Evolutionary conservation across 2,113 vertebrate genomes (phyloP).

Genomic region (Bubo scandiacus): DNA sequence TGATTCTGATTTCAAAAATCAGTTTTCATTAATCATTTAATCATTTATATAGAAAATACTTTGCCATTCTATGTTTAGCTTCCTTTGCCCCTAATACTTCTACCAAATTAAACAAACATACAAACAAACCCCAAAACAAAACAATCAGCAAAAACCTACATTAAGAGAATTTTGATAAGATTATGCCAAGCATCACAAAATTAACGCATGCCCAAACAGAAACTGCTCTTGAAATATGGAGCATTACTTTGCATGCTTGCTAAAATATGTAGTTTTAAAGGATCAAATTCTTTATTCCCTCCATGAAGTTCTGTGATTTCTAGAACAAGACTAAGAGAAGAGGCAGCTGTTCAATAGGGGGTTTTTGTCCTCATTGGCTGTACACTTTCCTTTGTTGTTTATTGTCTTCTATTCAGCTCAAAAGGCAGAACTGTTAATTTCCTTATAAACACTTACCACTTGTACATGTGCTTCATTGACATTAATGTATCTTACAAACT

Average conservation of each 20-base stretch:
- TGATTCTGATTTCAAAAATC: neutral
- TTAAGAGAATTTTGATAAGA: neutral
- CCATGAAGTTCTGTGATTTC: neutral
- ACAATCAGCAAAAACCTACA: neutral
- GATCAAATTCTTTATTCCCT: neutral
- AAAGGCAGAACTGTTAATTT: neutral
- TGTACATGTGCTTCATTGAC: neutral
- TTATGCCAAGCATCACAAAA: neutral
- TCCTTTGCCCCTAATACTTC: neutral
- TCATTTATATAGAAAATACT: neutral
- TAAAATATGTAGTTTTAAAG: neutral
- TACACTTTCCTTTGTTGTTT: neutral
- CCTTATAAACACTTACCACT: neutral
- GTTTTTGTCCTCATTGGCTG: neutral
- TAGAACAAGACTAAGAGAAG: neutral
- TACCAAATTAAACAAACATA: neutral
- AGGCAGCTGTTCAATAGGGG: neutral
- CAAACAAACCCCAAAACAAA: neutral
- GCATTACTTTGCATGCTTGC: neutral
- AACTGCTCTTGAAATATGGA: neutral
- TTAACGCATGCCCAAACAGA: neutral
- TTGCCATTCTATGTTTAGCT: neutral
- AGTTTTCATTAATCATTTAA: neutral
- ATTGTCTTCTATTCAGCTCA: neutral
- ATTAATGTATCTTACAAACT: neutral